Evolutionary conservation across 2,113 vertebrate species (phyloP).

Genomic region (Tinamus guttatus): DNA sequence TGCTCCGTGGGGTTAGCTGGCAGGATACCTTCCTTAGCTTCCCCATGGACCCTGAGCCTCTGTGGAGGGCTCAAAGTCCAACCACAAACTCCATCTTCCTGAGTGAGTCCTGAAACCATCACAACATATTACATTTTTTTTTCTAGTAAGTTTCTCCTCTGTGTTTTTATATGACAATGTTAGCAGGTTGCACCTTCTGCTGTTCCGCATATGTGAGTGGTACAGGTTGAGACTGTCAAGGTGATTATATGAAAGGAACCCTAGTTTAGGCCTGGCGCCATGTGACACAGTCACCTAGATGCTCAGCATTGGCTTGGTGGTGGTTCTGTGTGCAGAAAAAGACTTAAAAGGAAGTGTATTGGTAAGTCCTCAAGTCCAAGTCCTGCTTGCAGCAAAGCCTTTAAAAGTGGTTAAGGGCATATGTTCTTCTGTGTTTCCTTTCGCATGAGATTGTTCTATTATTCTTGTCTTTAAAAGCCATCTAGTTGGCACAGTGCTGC

Average conservation of each 20-base stretch:
- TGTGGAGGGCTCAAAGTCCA: not conserved
- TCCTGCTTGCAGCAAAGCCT: not conserved
- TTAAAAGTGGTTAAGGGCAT: conserved; percentile 16
- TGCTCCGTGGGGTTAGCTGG: not conserved
- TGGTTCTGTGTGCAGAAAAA: not conserved
- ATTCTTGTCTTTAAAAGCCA: conserved; percentile 26
- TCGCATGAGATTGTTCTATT: conserved; percentile 32
- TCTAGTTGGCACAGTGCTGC: not conserved
- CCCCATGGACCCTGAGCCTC: not conserved
- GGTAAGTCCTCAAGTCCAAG: not conserved
- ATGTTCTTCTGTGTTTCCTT: conserved; percentile 51
- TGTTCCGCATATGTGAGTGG: not conserved
- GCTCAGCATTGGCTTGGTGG: not conserved
- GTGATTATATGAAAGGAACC: not conserved
- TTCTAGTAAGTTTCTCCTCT: not conserved
- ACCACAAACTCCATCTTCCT: not conserved
- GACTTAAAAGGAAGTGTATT: not conserved
- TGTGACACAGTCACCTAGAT: not conserved
- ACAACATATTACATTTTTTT: not conserved
- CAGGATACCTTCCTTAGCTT: not conserved
- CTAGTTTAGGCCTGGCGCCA: not conserved
- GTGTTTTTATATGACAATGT: not conserved
- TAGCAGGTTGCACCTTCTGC: not conserved
- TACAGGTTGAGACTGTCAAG: not conserved
- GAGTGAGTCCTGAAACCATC: not conserved